phyloP scores from a whole-genome alignment of 1,140 invertebrate genomes.

The Danaus melanippus region DNA sequence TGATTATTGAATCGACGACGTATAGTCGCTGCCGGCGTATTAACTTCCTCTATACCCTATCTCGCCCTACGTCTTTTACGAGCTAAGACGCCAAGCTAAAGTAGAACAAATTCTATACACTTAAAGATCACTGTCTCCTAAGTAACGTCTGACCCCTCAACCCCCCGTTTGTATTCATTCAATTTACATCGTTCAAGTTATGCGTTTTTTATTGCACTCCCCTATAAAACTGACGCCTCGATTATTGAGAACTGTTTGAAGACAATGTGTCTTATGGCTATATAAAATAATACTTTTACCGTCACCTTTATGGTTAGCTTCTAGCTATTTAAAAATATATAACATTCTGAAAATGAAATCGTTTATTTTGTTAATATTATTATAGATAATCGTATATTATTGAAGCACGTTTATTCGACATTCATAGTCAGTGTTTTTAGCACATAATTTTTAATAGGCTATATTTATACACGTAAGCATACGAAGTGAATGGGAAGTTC shows the following conservation, averaged over 20 bases:
- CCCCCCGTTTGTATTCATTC: slow-evolving; percentile 47
- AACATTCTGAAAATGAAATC: too few species aligned
- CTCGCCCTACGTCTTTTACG: slow-evolving; percentile 46
- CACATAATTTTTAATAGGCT: too few species aligned
- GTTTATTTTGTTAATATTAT: too few species aligned
- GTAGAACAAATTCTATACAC: slow-evolving; percentile 16
- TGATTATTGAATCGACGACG: neutral
- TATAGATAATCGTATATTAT: too few species aligned
- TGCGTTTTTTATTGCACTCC: slow-evolving; percentile 63
- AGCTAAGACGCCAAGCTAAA: slow-evolving; percentile 25
- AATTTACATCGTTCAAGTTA: slow-evolving; percentile 61
- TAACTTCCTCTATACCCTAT: slow-evolving; percentile 31
- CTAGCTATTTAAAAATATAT: too few species aligned
- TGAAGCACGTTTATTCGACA: too few species aligned
- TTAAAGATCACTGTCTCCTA: slow-evolving; percentile 12
- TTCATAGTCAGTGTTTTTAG: too few species aligned
- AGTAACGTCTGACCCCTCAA: slow-evolving; percentile 18
- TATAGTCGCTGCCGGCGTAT: slow-evolving; percentile 20
- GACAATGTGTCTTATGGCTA: slow-evolving; percentile 12
- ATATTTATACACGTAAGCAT: too few species aligned
- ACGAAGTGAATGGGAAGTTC: too few species aligned
- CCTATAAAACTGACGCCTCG: slow-evolving; percentile 54
- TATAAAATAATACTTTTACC: neutral
- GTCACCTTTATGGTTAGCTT: too few species aligned
- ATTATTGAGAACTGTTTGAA: slow-evolving; percentile 44